Evolutionary conservation across 2,888 invertebrate genomes (phyloP).

Genomic region (Pinctada fucata): DNA sequence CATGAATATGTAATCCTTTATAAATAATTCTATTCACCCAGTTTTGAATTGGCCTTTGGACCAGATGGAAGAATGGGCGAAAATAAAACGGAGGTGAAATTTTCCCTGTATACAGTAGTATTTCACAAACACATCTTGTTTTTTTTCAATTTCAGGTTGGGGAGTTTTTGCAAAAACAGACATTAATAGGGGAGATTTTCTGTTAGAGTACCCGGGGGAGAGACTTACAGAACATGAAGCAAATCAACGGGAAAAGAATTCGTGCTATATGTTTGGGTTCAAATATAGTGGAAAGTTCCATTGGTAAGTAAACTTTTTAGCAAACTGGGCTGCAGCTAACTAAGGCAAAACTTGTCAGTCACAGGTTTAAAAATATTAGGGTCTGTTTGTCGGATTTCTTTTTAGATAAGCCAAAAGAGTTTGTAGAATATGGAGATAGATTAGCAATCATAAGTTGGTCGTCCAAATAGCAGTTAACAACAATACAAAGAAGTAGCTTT

Average conservation of each 20-base stretch:
- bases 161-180: not conserved
- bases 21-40: too few relatives aligned
- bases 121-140: too few relatives aligned
- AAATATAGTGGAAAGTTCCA: not conserved
- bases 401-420: not conserved
- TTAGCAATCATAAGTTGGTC: not conserved
- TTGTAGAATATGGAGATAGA: slow-evolving; percentile 1
- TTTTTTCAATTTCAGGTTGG: not conserved
- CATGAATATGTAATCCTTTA: too few relatives aligned
- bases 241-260: not conserved
- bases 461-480: not conserved
- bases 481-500: not conserved
- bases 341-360: not conserved
- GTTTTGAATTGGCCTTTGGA: too few relatives aligned
- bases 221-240: not conserved
- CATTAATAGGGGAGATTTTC: not conserved
- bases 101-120: too few relatives aligned
- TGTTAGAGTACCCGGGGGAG: slow-evolving; percentile 1
- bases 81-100: too few relatives aligned
- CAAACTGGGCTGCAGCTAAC: not conserved
- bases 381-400: not conserved
- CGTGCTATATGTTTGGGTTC: slow-evolving; percentile 1
- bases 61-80: too few relatives aligned
- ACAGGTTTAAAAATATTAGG: not conserved
- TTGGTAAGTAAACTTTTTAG: not conserved